These are phyloP conservation scores for Willowsia nigromaculata DNA, from an alignment of 2,888 invertebrate genomes.

Conservation along the genomic window DNA sequence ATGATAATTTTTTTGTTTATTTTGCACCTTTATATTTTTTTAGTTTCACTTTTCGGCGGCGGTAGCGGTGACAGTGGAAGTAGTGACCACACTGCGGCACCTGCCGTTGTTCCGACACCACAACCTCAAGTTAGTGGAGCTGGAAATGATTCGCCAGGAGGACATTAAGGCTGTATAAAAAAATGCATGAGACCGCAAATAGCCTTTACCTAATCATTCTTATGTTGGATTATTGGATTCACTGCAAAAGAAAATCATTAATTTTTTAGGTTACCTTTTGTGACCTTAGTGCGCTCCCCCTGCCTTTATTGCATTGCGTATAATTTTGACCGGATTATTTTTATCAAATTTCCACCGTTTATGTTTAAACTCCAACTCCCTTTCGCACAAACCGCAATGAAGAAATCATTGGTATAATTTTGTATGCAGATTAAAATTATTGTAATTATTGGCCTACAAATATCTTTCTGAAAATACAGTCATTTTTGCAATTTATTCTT, in stretches of 20 bases:
- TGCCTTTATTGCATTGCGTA: neutral
- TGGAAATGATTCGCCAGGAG: neutral
- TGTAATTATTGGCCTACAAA: too few relatives aligned
- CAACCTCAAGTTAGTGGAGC: neutral
- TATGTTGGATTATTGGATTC: neutral
- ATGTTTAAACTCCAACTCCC: too few relatives aligned
- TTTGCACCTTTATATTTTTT: constrained; percentile 35
- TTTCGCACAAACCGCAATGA: too few relatives aligned
- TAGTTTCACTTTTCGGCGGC: constrained; percentile 72
- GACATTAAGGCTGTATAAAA: neutral
- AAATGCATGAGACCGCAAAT: neutral
- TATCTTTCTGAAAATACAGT: too few relatives aligned
- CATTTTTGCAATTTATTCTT: too few relatives aligned
- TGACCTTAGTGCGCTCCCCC: neutral
- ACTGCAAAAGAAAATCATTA: neutral
- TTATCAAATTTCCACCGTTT: too few relatives aligned
- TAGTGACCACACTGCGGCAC: neutral
- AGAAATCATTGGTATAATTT: too few relatives aligned
- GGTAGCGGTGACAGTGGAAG: constrained; percentile 23
- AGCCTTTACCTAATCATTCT: neutral
- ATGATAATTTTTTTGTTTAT: neutral
- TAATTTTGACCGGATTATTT: too few relatives aligned
- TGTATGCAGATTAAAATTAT: too few relatives aligned
- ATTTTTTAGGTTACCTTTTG: neutral
- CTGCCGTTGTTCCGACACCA: neutral